phyloP scores from a whole-genome alignment of 2,797 vertebrate species.

The Micropoecilia bifurca region DNA sequence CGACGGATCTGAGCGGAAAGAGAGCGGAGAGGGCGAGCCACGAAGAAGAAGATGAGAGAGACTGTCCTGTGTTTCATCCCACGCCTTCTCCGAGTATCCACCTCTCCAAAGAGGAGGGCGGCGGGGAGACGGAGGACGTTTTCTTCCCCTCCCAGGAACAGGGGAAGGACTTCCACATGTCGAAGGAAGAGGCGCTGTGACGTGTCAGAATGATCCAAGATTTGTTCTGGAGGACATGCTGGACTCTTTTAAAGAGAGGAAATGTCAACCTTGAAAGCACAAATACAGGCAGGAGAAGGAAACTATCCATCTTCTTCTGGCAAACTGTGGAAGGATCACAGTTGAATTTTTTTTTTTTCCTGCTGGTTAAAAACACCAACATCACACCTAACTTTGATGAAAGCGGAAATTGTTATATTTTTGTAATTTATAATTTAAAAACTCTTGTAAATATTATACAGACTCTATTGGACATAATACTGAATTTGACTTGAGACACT shows the following conservation, averaged over 20 bases:
- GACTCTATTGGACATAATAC: constrained; percentile 6
- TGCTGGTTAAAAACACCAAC: constrained; percentile 22
- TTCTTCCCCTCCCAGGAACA: constrained; percentile 82
- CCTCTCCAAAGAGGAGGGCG: constrained; percentile 77
- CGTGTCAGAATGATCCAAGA: constrained; percentile 4
- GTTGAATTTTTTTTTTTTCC: background rate
- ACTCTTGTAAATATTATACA: constrained; percentile 40
- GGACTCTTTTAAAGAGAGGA: background rate
- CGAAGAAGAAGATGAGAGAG: constrained; percentile 46
- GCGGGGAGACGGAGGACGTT: constrained; percentile 54
- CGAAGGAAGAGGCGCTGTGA: constrained; percentile 79
- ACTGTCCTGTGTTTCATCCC: constrained; percentile 54
- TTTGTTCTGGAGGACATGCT: constrained; percentile 11
- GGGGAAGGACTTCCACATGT: constrained; percentile 81
- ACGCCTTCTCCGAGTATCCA: constrained; percentile 64
- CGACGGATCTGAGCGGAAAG: constrained; percentile 40
- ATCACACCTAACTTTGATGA: constrained; percentile 6
- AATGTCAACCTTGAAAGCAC: constrained; percentile 25
- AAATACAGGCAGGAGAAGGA: background rate
- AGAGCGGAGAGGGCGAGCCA: constrained; percentile 10
- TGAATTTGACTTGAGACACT: constrained; percentile 1
- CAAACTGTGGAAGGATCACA: constrained; percentile 21
- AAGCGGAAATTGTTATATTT: constrained; percentile 18
- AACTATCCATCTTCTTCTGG: constrained; percentile 13
- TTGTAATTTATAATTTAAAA: constrained; percentile 52